A percentile compares a stretch with the other conserved stretches of the same genome.
These are phyloP conservation scores for Cnemophilus loriae DNA, from an alignment of 2,113 vertebrate genomes.

Conservation along the genomic window DNA sequence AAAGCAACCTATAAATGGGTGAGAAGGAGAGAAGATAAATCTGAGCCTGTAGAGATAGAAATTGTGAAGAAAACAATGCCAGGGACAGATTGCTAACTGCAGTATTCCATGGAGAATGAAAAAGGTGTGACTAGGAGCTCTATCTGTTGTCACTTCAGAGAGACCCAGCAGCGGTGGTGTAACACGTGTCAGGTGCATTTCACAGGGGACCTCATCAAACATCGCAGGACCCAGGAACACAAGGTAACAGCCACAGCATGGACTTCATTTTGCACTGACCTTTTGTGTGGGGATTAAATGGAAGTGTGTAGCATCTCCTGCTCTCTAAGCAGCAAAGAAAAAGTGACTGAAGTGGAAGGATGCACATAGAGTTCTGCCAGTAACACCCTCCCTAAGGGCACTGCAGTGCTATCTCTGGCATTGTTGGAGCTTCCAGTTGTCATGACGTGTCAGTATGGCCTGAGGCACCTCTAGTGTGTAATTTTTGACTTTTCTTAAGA, in stretches of 20 bases:
- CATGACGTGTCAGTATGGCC: background rate
- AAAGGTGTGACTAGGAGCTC: background rate
- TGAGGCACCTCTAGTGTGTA: background rate
- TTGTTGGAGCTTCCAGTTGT: background rate
- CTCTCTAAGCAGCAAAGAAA: background rate
- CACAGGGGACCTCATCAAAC: slow-evolving; percentile 84
- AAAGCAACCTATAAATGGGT: background rate
- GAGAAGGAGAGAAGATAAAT: background rate
- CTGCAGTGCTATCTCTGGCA: background rate
- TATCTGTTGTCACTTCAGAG: slow-evolving; percentile 63
- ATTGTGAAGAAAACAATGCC: background rate
- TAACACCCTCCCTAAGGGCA: background rate
- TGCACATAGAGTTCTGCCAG: background rate
- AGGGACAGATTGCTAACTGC: background rate
- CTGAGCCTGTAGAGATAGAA: background rate
- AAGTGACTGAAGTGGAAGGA: background rate
- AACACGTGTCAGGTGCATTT: slow-evolving; percentile 89
- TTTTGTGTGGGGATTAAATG: background rate
- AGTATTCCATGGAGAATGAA: background rate
- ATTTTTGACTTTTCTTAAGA: background rate
- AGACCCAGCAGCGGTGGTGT: slow-evolving; percentile 84
- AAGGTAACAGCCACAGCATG: slow-evolving; percentile 74
- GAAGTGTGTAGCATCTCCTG: background rate
- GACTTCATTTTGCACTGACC: background rate
- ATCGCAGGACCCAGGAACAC: slow-evolving; percentile 86